phyloP scores from a whole-genome alignment of 1,140 invertebrate genomes.

The Aphaenogaster floridana region DNA sequence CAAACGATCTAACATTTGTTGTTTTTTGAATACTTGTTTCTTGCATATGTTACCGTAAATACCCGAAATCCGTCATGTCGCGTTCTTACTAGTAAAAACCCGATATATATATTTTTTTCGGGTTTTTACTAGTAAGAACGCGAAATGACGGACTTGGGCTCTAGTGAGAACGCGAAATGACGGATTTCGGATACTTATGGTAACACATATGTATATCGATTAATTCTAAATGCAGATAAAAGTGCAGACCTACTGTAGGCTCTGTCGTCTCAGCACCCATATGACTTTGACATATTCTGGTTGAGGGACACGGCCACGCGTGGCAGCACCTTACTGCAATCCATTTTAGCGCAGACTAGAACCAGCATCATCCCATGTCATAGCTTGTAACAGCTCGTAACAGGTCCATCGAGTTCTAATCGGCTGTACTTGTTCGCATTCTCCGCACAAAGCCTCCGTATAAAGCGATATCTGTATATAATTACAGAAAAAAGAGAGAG shows the following conservation, averaged over 20 bases:
- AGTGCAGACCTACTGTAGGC: neutral
- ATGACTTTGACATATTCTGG: conserved; percentile 45
- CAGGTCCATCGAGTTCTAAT: neutral
- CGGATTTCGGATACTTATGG: too few species aligned
- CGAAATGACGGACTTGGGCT: too few species aligned
- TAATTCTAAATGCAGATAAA: conserved; percentile 7
- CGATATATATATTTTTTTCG: too few species aligned
- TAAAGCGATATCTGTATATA: neutral
- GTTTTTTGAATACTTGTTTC: neutral
- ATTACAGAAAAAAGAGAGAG: neutral
- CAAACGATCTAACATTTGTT: neutral
- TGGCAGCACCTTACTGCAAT: conserved; percentile 37
- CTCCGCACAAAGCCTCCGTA: neutral
- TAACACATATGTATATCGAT: neutral
- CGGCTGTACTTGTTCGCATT: neutral
- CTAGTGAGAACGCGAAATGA: too few species aligned
- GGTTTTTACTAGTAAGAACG: too few species aligned
- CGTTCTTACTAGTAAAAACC: too few species aligned
- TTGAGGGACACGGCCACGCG: conserved; percentile 2
- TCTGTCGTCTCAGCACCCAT: conserved; percentile 12
- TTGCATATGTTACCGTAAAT: too few species aligned
- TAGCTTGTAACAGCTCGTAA: neutral
- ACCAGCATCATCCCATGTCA: neutral
- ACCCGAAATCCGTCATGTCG: too few species aligned
- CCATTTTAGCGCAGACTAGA: conserved; percentile 31